Conservation (phyloP, 37 sponge, comb jelly and placozoan genomes). For the Cladorhizidae sp. region DNA sequence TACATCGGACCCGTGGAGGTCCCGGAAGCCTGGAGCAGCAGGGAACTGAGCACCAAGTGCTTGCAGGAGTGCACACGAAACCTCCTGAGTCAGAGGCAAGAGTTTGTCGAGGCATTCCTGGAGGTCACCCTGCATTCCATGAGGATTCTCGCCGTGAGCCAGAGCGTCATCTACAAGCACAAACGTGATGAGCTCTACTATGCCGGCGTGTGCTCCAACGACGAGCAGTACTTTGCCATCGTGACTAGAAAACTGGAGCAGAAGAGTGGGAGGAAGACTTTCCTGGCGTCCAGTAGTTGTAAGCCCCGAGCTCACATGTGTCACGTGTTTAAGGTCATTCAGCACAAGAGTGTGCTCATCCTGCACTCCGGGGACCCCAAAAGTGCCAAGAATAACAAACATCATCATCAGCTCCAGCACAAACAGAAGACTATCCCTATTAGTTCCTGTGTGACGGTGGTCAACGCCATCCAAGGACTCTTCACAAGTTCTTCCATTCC, state of each 20-base stretch:
- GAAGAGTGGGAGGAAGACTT: slow-evolving; percentile 21
- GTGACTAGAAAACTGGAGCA: slow-evolving; percentile 38
- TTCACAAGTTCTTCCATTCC: slow-evolving; percentile 11
- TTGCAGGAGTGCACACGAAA: slow-evolving; percentile 67
- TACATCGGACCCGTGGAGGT: slow-evolving; percentile 79
- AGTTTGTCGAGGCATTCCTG: slow-evolving; percentile 54
- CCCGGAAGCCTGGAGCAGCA: slow-evolving; percentile 45
- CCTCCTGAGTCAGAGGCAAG: slow-evolving; percentile 51
- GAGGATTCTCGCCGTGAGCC: slow-evolving; percentile 40
- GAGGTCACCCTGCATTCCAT: slow-evolving; percentile 34
- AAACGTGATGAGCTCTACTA: slow-evolving; percentile 67
- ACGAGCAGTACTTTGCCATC: slow-evolving; percentile 77
- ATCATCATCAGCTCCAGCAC: background rate
- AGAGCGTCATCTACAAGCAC: slow-evolving; percentile 35
- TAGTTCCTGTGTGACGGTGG: slow-evolving; percentile 41
- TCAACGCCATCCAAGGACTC: slow-evolving; percentile 56
- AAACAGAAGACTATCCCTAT: slow-evolving; percentile 46
- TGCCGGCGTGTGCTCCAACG: slow-evolving; percentile 67
- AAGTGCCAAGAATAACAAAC: slow-evolving; percentile 5
- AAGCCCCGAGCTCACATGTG: slow-evolving; percentile 49
- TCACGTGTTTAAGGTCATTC: slow-evolving; percentile 68
- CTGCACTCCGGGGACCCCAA: slow-evolving; percentile 19
- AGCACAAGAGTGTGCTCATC: slow-evolving; percentile 37
- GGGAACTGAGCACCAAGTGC: slow-evolving; percentile 61
- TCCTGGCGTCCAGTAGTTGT: background rate